These are phyloP conservation scores for Sakesphorus luctuosus DNA, from an alignment of 2,113 vertebrate species.

Conservation along the genomic window DNA sequence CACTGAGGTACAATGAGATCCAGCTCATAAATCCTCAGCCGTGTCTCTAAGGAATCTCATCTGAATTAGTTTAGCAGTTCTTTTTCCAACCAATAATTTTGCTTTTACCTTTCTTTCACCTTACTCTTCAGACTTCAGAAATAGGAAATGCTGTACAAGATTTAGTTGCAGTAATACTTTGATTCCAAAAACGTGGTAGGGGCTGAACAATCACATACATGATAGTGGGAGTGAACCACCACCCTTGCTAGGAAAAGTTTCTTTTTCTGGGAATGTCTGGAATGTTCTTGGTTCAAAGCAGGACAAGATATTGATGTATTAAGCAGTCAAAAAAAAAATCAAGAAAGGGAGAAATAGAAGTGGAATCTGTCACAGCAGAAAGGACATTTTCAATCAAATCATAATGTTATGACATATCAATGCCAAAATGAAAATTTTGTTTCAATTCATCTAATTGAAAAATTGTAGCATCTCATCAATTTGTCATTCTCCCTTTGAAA, in stretches of 20 bases:
- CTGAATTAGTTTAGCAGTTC: not conserved
- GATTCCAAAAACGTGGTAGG: not conserved
- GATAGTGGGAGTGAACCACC: not conserved
- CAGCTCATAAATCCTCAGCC: not conserved
- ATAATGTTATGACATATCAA: slow-evolving; percentile 13
- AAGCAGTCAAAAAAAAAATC: not conserved
- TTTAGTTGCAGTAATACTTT: not conserved
- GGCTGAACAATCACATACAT: not conserved
- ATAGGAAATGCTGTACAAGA: not conserved
- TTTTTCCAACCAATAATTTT: not conserved
- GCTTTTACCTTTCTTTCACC: not conserved
- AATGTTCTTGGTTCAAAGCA: not conserved
- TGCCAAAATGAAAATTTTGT: slow-evolving; percentile 21
- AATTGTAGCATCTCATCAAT: not conserved
- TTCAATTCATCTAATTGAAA: slow-evolving; percentile 47
- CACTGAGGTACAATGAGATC: not conserved
- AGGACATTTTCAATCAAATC: slow-evolving; percentile 44
- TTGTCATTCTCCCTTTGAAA: not conserved
- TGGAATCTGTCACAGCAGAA: slow-evolving; percentile 11
- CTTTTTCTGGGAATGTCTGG: not conserved
- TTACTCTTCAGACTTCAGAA: not conserved
- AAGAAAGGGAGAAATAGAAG: not conserved
- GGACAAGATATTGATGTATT: not conserved
- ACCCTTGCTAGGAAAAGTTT: not conserved
- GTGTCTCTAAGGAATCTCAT: not conserved